Conservation (phyloP, 2,888 invertebrate species). For the Polia nebulosa region DNA sequence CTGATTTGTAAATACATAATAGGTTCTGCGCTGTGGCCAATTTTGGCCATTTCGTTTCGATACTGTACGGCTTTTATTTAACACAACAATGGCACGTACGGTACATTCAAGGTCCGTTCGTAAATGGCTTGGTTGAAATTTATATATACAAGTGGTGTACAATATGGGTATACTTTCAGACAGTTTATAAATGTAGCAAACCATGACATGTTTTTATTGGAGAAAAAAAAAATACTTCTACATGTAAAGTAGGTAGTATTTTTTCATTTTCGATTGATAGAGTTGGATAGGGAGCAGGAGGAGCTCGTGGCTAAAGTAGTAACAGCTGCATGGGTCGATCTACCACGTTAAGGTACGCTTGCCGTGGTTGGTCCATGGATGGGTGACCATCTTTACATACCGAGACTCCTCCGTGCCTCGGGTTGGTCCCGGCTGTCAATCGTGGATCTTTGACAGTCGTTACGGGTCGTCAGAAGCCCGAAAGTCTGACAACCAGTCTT, state of each 20-base stretch:
- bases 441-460: too few relatives aligned
- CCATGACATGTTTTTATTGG: background rate
- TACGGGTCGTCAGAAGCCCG: too few relatives aligned
- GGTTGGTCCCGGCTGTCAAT: too few relatives aligned
- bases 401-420: too few relatives aligned
- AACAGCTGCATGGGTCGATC: too few relatives aligned
- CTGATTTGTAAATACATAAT: constrained; percentile 28
- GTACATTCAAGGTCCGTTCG: constrained; percentile 29
- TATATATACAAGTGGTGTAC: background rate
- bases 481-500: too few relatives aligned
- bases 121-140: background rate
- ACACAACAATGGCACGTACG: constrained; percentile 40
- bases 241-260: background rate
- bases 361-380: too few relatives aligned
- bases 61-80: constrained; percentile 25
- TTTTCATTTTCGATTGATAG: background rate
- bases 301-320: too few relatives aligned
- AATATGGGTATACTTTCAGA: too few relatives aligned
- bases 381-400: too few relatives aligned
- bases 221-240: background rate
- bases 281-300: too few relatives aligned
- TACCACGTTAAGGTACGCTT: too few relatives aligned
- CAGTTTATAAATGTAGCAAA: background rate
- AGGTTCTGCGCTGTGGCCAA: constrained; percentile 9
- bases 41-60: constrained; percentile 25